These are phyloP conservation scores for Melanaphis sacchari DNA, from an alignment of 1,140 invertebrate genomes.

Conservation along the genomic window DNA sequence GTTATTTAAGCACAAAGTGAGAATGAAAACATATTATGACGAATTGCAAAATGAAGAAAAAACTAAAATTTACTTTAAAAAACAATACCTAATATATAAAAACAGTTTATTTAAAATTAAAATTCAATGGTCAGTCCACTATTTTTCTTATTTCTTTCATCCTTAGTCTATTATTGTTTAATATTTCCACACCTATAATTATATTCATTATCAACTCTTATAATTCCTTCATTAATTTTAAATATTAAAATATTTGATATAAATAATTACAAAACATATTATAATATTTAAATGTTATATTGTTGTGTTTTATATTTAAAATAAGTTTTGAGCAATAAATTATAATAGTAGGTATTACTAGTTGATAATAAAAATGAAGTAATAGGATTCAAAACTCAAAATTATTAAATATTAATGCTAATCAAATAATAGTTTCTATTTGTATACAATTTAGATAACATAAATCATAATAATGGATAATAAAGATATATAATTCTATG, in stretches of 20 bases:
- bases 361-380: too few species aligned
- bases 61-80: not conserved
- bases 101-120: not conserved
- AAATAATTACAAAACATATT: not conserved
- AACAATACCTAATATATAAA: not conserved
- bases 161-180: not conserved
- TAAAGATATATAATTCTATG: not conserved
- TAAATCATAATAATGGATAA: not conserved
- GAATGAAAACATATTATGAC: not conserved
- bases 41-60: not conserved
- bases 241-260: too few species aligned
- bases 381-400: not conserved
- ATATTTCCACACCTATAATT: not conserved
- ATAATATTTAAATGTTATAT: not conserved
- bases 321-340: not conserved
- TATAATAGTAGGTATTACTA: not conserved
- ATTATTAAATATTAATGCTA: not conserved
- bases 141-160: not conserved
- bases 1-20: not conserved
- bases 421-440: not conserved
- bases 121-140: not conserved
- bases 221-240: too few species aligned
- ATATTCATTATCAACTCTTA: not conserved
- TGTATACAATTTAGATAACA: not conserved
- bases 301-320: not conserved